Evolutionary conservation across 2,888 invertebrate genomes (phyloP).

Genomic region (Yponomeuta sedellus): DNA sequence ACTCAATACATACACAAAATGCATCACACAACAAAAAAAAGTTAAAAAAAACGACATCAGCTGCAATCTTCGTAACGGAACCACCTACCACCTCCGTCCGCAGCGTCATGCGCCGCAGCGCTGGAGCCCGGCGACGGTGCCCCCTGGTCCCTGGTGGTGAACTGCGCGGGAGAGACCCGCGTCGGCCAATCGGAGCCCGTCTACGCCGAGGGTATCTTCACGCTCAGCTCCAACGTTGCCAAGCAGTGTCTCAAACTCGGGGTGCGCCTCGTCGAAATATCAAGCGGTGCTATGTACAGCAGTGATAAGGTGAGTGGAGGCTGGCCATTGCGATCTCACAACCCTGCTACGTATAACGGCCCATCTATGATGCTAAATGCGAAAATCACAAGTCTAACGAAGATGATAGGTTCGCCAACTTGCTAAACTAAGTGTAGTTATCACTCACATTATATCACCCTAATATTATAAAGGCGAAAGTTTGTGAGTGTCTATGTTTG

Average conservation of each 20-base stretch:
- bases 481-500: too few species aligned
- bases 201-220: slow-evolving; percentile 91
- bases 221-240: slow-evolving; percentile 89
- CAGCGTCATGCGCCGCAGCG: slow-evolving; percentile 88
- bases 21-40: too few species aligned
- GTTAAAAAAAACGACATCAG: too few species aligned
- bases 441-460: too few species aligned
- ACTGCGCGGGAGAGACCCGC: slow-evolving; percentile 95
- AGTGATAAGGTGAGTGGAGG: slow-evolving; percentile 81
- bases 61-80: too few species aligned
- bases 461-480: too few species aligned
- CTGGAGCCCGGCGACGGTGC: slow-evolving; percentile 78
- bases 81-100: neutral
- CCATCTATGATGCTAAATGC: too few species aligned
- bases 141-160: slow-evolving; percentile 87
- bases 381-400: neutral
- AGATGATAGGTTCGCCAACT: too few species aligned
- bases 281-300: slow-evolving; percentile 87
- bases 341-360: too few species aligned
- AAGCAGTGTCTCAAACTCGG: slow-evolving; percentile 82
- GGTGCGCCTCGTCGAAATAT: slow-evolving; percentile 88
- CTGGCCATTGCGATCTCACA: neutral
- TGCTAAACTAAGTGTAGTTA: too few species aligned
- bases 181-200: slow-evolving; percentile 92
- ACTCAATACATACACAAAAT: too few species aligned